phyloP scores from a whole-genome alignment of 2,888 invertebrate species.

The Pachydiplax longipennis region DNA sequence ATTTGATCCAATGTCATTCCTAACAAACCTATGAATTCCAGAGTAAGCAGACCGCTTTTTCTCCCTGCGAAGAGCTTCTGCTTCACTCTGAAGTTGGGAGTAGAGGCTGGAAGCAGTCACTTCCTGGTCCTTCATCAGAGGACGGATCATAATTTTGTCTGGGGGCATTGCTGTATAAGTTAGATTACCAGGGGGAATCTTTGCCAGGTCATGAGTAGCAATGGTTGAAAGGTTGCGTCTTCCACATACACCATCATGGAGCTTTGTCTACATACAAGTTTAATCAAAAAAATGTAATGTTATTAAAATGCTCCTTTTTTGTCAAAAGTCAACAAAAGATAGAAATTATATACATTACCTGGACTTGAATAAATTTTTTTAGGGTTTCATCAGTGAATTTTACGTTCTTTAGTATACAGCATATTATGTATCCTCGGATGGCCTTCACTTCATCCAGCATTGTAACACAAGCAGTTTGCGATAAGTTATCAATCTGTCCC shows the following conservation, averaged over 20 bases:
- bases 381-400: conserved; percentile 69
- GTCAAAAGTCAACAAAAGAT: no score
- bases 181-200: conserved; percentile 67
- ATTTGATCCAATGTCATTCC: no score
- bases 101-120: conserved; percentile 74
- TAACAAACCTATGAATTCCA: conserved; percentile 75
- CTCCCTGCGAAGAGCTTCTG: conserved; percentile 80
- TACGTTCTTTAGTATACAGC: conserved; percentile 73
- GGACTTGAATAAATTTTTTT: conserved; percentile 80
- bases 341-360: conserved; percentile 52
- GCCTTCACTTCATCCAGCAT: conserved; percentile 64
- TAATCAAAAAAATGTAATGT: background rate
- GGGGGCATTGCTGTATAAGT: conserved; percentile 75
- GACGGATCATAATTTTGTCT: conserved; percentile 69
- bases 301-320: no score
- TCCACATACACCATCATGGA: conserved; percentile 78
- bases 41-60: conserved; percentile 84
- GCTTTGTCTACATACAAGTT: conserved; percentile 66
- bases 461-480: conserved; percentile 62
- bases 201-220: conserved; percentile 81
- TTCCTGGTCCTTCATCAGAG: conserved; percentile 68
- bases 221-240: conserved; percentile 81
- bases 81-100: conserved; percentile 74
- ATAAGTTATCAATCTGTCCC: conserved; percentile 49
- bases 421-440: conserved; percentile 75